Percentiles rank a stretch among this genome's conserved stretches.
phyloP scores from a whole-genome alignment of 2,797 vertebrate genomes.

The Petrocephalus schoutedeni region DNA sequence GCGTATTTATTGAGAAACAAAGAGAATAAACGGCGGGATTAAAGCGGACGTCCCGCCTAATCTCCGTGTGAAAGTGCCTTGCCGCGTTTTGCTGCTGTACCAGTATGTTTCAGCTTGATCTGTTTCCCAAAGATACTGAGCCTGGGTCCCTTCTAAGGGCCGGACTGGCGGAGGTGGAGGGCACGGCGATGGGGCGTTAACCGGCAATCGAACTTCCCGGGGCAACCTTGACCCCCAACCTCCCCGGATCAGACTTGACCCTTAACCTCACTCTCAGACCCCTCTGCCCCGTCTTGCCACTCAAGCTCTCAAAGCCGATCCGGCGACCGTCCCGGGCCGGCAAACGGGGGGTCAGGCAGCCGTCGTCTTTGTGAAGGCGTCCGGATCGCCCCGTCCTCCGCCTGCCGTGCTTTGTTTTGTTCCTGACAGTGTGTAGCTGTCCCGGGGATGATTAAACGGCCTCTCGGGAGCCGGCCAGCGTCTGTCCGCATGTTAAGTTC shows the following conservation, averaged over 20 bases:
- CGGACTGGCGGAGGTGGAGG: neutral
- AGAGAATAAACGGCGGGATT: conserved; percentile 15
- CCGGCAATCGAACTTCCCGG: neutral
- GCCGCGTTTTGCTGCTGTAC: conserved; percentile 25
- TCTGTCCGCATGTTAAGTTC: conserved; percentile 31
- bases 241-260: neutral
- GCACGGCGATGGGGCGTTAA: neutral
- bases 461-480: neutral
- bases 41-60: conserved; percentile 24
- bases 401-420: neutral
- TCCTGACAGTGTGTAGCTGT: conserved; percentile 4
- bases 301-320: neutral
- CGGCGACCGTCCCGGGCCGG: neutral
- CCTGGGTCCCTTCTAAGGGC: neutral
- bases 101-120: neutral
- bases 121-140: neutral
- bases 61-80: conserved; percentile 31
- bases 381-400: neutral
- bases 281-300: neutral
- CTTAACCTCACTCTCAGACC: conserved; percentile 14
- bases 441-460: conserved; percentile 10
- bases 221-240: conserved; percentile 17
- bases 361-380: neutral
- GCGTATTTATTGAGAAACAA: conserved; percentile 28
- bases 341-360: neutral